These are phyloP conservation scores for Nannospalax galili DNA, from an alignment of 2,113 vertebrate species.

Conservation along the genomic window DNA sequence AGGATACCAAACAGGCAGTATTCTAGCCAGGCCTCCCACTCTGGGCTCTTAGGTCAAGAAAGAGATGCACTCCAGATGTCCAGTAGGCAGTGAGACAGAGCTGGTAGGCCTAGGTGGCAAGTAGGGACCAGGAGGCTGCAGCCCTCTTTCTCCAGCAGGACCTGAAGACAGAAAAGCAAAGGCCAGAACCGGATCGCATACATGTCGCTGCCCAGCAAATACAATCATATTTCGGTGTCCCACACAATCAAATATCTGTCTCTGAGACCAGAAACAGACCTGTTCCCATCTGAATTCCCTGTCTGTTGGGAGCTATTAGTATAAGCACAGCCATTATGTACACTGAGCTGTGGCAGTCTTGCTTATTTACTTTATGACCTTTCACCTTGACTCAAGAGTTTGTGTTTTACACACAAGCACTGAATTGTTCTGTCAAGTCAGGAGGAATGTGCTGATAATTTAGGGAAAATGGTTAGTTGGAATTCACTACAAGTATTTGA, in stretches of 20 bases:
- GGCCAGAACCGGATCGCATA: not conserved
- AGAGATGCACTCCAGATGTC: slow-evolving; percentile 38
- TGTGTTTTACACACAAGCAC: too few species aligned
- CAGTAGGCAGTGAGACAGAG: slow-evolving; percentile 40
- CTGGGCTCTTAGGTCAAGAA: slow-evolving; percentile 47
- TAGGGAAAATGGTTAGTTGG: too few species aligned
- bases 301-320: too few species aligned
- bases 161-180: slow-evolving; percentile 31
- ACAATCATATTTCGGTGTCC: not conserved
- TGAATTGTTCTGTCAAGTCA: too few species aligned
- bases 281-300: not conserved
- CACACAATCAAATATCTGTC: not conserved
- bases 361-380: too few species aligned
- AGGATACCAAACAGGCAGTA: not conserved
- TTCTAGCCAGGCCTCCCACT: not conserved
- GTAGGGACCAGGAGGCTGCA: not conserved
- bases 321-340: too few species aligned
- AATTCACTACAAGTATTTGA: too few species aligned
- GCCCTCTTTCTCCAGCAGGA: not conserved
- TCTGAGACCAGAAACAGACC: not conserved
- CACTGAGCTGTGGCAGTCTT: too few species aligned
- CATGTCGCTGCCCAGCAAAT: not conserved
- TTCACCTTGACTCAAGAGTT: too few species aligned
- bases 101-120: not conserved
- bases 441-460: too few species aligned